A percentile compares a stretch with the other conserved stretches of the same genome.
These are phyloP conservation scores for Phymanthus crucifer DNA, from an alignment of 92 coral and sea anemone species.

Conservation along the genomic window DNA sequence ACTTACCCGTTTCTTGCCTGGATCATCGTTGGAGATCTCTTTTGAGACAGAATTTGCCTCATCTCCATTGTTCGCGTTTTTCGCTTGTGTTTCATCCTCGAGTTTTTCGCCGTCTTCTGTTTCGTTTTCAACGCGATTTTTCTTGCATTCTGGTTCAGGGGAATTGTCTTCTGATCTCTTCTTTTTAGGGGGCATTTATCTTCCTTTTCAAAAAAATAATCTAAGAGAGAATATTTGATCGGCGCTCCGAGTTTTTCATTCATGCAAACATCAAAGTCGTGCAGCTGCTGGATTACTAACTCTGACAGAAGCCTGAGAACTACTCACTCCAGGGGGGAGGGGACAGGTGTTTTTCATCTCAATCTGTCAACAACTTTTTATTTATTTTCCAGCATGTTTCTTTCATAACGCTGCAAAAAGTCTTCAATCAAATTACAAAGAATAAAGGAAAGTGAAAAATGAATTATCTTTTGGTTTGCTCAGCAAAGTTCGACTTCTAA, in stretches of 20 bases:
- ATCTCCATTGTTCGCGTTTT: constrained; percentile 35
- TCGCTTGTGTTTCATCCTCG: constrained; percentile 20
- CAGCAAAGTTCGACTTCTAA: no score
- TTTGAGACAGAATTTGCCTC: constrained; percentile 31
- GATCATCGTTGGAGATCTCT: constrained; percentile 16
- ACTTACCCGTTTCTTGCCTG: constrained; percentile 30
- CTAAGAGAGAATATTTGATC: constrained; percentile 16
- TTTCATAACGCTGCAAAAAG: no score
- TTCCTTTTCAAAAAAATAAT: constrained; percentile 17
- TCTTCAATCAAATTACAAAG: no score
- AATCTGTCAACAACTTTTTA: not conserved
- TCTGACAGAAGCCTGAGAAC: constrained; percentile 29
- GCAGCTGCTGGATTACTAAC: constrained; percentile 37
- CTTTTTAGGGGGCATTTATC: constrained; percentile 70
- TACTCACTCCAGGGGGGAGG: constrained; percentile 6
- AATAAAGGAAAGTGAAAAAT: no score
- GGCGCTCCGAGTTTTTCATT: constrained; percentile 26
- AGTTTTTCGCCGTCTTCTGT: not conserved
- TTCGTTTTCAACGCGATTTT: constrained; percentile 55
- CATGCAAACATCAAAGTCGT: constrained; percentile 28
- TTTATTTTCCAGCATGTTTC: not conserved
- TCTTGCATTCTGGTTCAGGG: constrained; percentile 68
- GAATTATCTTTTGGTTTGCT: no score
- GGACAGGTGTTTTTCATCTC: not conserved
- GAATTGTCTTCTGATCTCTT: constrained; percentile 62